These are phyloP conservation scores for Erythrocebus patas DNA, from an alignment of 2,113 vertebrate species.

Conservation along the genomic window DNA sequence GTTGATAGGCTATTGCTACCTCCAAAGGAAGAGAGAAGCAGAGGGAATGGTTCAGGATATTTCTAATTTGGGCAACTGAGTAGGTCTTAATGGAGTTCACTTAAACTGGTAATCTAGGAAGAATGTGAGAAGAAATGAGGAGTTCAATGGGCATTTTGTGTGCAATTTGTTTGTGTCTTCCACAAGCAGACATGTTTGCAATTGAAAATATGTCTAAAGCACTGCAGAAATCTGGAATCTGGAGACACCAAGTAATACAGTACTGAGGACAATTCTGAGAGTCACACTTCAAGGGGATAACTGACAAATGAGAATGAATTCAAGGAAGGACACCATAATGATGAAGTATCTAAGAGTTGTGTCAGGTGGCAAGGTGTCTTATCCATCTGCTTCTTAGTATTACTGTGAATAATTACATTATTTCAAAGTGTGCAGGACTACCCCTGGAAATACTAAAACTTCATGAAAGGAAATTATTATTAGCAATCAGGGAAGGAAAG, in stretches of 20 bases:
- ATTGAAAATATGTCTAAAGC: background rate
- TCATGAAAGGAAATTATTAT: background rate
- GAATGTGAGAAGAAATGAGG: background rate
- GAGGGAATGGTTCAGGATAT: background rate
- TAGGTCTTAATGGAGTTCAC: background rate
- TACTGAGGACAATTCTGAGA: background rate
- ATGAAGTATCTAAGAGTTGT: background rate
- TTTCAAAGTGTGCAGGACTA: background rate
- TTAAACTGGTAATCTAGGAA: background rate
- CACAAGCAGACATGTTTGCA: background rate
- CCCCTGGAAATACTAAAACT: background rate
- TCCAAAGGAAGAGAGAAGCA: background rate
- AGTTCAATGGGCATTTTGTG: background rate
- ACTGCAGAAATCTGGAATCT: background rate
- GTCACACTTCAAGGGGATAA: background rate
- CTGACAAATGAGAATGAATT: background rate
- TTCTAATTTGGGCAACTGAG: background rate
- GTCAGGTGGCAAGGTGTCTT: background rate
- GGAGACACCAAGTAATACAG: accelerated
- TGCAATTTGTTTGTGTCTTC: background rate
- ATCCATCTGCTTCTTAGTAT: background rate
- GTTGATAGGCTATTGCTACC: background rate
- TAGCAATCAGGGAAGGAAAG: background rate
- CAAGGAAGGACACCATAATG: background rate
- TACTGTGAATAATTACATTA: background rate